Base-by-base conservation (phyloP, 2,888 invertebrate species). In the Alviniconcha strummeri region DNA sequence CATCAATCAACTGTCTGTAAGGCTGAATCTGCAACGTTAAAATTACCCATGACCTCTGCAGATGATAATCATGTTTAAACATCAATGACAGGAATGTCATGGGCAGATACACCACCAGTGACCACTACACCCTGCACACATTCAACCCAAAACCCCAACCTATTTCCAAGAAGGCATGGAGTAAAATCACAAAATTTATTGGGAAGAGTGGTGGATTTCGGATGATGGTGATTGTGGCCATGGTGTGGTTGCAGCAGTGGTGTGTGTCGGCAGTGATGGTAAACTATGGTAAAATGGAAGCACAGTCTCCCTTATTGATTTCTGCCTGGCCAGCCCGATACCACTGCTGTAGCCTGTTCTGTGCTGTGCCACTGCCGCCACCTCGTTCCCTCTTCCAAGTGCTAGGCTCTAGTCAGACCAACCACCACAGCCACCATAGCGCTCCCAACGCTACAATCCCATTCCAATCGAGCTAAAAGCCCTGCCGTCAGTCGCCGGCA, bases 221-320 rank as follows among this genome's bases (percentile, higher is more conserved):
- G 17, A 17, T 17, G 15, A 15, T 69, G 69, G 64, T 60, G 64
- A 60, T 75, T 74, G 82, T 76, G 60, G 19, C 55, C 9, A 15
- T 81, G 75, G 13, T 54, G 74, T 54, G 55, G 82, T 76, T 72
- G 76, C 64, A 55, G 82, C 75, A 82, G 78, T 52, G 64, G 78
- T 64, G 64, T 57, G 77, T 56, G 6, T 77, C n/a, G 78, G 64
- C 78, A 67, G 75, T 77, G 71, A 77, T 78, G 78, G 78, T 77
- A 82, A 77, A 82, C 75, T 78, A 82, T 60, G 78, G 82, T 57
- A 82, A 82, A 82, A 82, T 82, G 77, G 82, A 82, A 76, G 78
- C 82, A 67, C 76, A 74, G 82, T 82, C 74, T 76, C 64, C 54
- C 74, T 82, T 82, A 76, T 76, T 76, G 82, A 76, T 82, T 76